Base-by-base conservation (phyloP, 2,888 invertebrate genomes). In the Drosophila atripex region DNA sequence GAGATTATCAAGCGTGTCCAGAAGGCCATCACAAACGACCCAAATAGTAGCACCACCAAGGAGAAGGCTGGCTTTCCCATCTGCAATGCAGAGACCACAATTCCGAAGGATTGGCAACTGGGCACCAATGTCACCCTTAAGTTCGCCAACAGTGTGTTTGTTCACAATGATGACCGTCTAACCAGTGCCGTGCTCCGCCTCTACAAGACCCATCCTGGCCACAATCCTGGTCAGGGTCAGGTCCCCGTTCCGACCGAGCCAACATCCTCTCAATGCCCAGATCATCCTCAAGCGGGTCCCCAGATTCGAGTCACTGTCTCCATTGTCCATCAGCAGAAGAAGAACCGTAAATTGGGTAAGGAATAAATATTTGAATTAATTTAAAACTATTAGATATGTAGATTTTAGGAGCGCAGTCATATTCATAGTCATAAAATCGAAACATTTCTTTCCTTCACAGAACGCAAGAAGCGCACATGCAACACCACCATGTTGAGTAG, bases 61-160 rank as follows among this genome's bases (percentile, higher is more conserved):
- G 91, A 90, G 71, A 90, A 89, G 86, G 91, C 91, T 14, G 91
- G 90, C 14, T 91, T 90, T 79, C 91, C 91, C 18, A 84, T 89
- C 9, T 91, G 91, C 63, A 90, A 87, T 71, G 88, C 88, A 4
- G 90, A 90, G 49, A 89, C 90, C 8, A 90, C 86, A 57, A 86
- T 80, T 11, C 76, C 83, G 0, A 82, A 88, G 0, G 83, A 89
- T 2, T 91, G 91, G 91, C 77, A 89, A 56, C 86, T 88, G 30
- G 89, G 89, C 57, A 88, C 77, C 58, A 91, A 91, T 66, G 82
- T 91, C 2, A 90, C 91, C 2, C 85, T 91, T 8, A 80, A 88
- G 32, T 91, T 91, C 51, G 88, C 91, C n/a, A 84, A 86, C 60
- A 90, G 88, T 23, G 77, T 91, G 2, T 91, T 91, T 47, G 89